A percentile compares a stretch with the other conserved stretches of the same genome.
phyloP scores from a whole-genome alignment of 2,797 vertebrate species.

The Tachyglossus aculeatus region DNA sequence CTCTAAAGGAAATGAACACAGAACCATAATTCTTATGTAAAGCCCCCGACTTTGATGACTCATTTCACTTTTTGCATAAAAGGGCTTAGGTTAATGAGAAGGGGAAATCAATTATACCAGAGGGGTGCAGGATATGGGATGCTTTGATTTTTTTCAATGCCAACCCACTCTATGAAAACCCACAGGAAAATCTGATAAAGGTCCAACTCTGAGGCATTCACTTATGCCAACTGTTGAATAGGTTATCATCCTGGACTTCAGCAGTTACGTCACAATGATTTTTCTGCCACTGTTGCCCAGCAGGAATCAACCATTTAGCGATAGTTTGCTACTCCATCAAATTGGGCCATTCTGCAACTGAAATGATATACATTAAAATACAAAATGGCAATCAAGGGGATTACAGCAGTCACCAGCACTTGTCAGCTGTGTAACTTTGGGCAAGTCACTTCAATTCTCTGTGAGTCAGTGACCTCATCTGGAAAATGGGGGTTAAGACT shows the following conservation, averaged over 20 bases:
- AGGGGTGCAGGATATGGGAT: not conserved
- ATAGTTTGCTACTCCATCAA: too few species aligned
- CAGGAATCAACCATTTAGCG: too few species aligned
- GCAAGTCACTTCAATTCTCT: too few species aligned
- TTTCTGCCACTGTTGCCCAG: conserved; percentile 25
- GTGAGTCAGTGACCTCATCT: too few species aligned
- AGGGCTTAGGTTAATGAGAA: conserved; percentile 12
- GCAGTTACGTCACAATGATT: conserved; percentile 41
- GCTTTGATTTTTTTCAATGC: not conserved
- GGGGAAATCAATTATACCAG: conserved; percentile 37
- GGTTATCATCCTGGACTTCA: conserved; percentile 55
- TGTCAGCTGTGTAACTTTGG: too few species aligned
- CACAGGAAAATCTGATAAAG: conserved; percentile 31
- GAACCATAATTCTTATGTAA: conserved; percentile 58
- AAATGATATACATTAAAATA: conserved; percentile 1
- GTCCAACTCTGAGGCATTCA: conserved; percentile 36
- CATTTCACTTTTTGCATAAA: conserved; percentile 43
- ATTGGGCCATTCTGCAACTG: conserved; percentile 4
- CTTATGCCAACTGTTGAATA: conserved; percentile 29
- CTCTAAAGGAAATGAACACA: conserved; percentile 54
- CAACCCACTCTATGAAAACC: conserved; percentile 23
- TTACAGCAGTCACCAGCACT: not conserved
- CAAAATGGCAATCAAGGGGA: not conserved
- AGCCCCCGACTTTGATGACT: conserved; percentile 46
- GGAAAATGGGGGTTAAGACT: too few species aligned